These are phyloP conservation scores for Lampropteryx suffumata DNA, from an alignment of 2,888 invertebrate species.

Conservation along the genomic window DNA sequence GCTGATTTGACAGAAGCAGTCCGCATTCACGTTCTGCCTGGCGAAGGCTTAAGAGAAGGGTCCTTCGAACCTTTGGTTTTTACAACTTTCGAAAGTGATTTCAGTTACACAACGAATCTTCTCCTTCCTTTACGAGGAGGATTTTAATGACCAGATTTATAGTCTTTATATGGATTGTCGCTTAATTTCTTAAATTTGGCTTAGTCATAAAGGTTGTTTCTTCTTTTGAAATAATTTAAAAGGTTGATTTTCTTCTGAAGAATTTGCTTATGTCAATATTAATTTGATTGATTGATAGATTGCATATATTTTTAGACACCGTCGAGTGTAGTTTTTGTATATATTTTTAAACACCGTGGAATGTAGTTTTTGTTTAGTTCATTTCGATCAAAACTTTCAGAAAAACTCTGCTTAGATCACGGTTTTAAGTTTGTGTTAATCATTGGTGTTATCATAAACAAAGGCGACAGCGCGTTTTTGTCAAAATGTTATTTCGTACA, in stretches of 20 bases:
- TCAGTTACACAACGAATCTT: conserved; percentile 55
- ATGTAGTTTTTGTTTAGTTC: too few species aligned
- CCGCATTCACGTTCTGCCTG: not conserved
- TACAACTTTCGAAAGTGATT: conserved; percentile 75
- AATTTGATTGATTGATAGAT: not conserved
- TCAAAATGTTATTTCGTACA: too few species aligned
- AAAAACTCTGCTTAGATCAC: too few species aligned
- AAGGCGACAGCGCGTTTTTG: too few species aligned
- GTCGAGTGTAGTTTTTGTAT: too few species aligned
- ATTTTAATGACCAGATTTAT: conserved; percentile 54
- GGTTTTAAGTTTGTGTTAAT: too few species aligned
- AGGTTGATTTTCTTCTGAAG: conserved; percentile 7
- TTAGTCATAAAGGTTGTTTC: conserved; percentile 31
- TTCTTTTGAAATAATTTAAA: conserved; percentile 20
- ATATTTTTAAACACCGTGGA: too few species aligned
- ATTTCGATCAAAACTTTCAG: too few species aligned
- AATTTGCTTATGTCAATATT: conserved; percentile 1
- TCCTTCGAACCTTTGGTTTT: conserved; percentile 51
- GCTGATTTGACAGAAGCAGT: too few species aligned
- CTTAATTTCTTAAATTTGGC: conserved; percentile 32
- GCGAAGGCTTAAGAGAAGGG: conserved; percentile 47
- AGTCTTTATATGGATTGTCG: conserved; percentile 38
- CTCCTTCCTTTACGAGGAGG: conserved; percentile 51
- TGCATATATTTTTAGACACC: too few species aligned
- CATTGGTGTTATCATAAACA: too few species aligned